Conservation (phyloP, 2,888 invertebrate species). For the Rotaria magnacalcarata region DNA sequence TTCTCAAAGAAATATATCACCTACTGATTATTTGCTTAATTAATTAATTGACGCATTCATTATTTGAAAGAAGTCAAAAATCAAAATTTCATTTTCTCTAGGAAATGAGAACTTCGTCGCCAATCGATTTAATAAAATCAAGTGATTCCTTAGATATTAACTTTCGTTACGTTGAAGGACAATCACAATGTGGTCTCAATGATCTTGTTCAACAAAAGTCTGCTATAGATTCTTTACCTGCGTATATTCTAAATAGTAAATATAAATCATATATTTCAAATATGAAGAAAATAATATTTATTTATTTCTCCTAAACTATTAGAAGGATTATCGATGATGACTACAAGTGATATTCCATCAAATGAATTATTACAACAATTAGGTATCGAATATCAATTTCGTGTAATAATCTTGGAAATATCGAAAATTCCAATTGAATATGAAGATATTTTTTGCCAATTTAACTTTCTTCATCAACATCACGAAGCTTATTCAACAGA, state of each 20-base stretch:
- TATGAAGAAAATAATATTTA: too few species aligned
- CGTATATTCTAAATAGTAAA: neutral
- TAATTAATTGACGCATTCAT: too few species aligned
- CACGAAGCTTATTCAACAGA: constrained; percentile 99
- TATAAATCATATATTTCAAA: neutral
- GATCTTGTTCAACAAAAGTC: neutral
- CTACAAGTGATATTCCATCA: neutral
- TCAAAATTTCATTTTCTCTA: neutral
- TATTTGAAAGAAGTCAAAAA: too few species aligned
- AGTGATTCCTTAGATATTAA: constrained; percentile 6
- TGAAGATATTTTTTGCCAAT: constrained; percentile 98
- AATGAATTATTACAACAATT: neutral
- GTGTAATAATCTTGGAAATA: constrained; percentile 92
- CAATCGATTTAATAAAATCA: neutral
- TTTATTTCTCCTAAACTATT: neutral
- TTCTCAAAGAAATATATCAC: too few species aligned
- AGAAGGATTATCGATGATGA: neutral
- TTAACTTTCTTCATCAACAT: constrained; percentile 94
- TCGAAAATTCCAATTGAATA: constrained; percentile 91
- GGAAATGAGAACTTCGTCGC: neutral
- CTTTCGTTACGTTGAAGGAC: constrained; percentile 25
- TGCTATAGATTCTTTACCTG: neutral
- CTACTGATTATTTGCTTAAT: too few species aligned
- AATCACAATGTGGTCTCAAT: neutral
- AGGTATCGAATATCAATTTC: constrained; percentile 80